These are phyloP conservation scores for Liparis tanakae DNA, from an alignment of 2,797 vertebrate species.

Conservation along the genomic window DNA sequence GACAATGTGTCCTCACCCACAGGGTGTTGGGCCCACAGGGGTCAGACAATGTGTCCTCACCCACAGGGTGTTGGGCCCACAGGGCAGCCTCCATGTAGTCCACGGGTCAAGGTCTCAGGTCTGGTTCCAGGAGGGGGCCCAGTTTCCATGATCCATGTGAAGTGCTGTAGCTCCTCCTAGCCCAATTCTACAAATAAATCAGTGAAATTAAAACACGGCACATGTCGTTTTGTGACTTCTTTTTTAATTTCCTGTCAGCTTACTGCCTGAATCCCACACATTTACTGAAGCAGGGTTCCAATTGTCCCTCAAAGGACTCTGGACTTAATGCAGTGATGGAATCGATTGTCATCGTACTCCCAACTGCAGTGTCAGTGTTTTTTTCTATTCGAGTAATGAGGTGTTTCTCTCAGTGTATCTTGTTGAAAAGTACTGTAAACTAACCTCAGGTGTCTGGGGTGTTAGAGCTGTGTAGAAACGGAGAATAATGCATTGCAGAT, in stretches of 20 bases:
- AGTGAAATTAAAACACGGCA: background rate
- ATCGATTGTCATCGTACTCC: conserved; percentile 14
- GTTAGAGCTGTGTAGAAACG: conserved; percentile 19
- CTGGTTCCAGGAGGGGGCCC: background rate
- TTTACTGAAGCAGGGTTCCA: conserved; percentile 1
- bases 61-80: background rate
- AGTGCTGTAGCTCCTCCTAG: background rate
- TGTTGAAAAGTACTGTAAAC: conserved; percentile 37
- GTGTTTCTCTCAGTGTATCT: conserved; percentile 36
- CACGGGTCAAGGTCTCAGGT: background rate
- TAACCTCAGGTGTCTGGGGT: conserved; percentile 20
- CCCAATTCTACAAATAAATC: background rate
- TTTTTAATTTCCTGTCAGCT: background rate
- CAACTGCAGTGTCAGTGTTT: conserved; percentile 19
- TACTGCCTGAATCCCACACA: conserved; percentile 17
- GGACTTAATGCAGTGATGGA: background rate
- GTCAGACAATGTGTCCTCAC: background rate
- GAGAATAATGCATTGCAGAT: conserved; percentile 33
- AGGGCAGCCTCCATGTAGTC: background rate
- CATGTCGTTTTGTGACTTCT: background rate
- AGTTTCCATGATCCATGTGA: background rate
- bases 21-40: background rate
- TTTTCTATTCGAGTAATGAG: conserved; percentile 24
- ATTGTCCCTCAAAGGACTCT: background rate
- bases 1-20: background rate